Evolutionary conservation across 2,888 invertebrate species (phyloP), one percentile per base, ranked within the genome.

Genomic region (Agrochola macilenta): DNA sequence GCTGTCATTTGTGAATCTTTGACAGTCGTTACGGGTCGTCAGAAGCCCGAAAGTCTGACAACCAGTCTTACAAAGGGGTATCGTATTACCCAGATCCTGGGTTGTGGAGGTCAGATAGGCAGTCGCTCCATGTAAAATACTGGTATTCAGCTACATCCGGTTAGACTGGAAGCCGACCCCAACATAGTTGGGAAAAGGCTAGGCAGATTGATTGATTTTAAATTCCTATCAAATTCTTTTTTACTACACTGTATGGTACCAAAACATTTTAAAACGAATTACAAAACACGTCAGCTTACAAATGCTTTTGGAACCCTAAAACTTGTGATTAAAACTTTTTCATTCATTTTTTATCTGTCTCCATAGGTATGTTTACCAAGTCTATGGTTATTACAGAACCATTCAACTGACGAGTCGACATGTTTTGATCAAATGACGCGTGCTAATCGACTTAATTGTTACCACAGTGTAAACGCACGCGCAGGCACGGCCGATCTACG

Each of bases 371-470:
- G 87, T 87, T 87, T 90, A 85, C 84, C 77, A 69, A 90, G 86
- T 89, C 89, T 86, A 88, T 86, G 86, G 86, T 84, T 89, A 90
- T 90, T 90, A 90, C 81, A 82, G 84, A 89, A 90, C 92, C 92
- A 91, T 91, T 90, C 91, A 90, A 89, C 91, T 93, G 93, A 90
- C 91, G 86, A 88, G 88, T 89, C 91, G 93, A 93, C 94, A 93
- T 94, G 95, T 96, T 95, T 95, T 94, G 94, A 93, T 92, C 94
- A 95, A 94, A 92, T 92, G 94, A 94, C 92, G 95, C 96, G 95
- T 96, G 94, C 90, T 95, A 95, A 96, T 96, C 94, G 95, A 94
- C 92, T 95, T 96, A 96, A 96, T 96, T 95, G 94, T 94, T 89
- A 87, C 87, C 83, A 86, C 89, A 83, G 76, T 74, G 83, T 79